Base-by-base conservation (phyloP, 2,888 invertebrate genomes). In the Drosophila nr. perissopoda region DNA sequence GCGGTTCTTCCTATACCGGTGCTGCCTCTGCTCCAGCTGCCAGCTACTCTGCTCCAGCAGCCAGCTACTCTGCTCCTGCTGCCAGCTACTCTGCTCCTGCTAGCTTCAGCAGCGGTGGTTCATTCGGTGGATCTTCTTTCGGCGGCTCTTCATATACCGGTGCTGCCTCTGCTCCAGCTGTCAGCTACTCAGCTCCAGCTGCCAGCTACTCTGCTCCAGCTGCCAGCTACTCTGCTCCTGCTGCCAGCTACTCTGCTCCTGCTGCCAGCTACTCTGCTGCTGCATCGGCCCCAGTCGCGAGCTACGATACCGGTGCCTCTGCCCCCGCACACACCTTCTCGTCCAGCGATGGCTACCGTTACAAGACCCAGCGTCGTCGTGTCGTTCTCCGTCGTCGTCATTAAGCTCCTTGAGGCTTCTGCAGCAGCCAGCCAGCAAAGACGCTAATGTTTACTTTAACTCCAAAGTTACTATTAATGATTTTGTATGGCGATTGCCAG, bases 301-400 rank as follows among this genome's bases (percentile, higher is more conserved):
- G 64, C 45, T 84, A 76, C 73, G 52, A 76, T 21, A 56, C 78
- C 67, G 64, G 68, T 61, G 80, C 79, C 61, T 73, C 81, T 16
- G 69, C 73, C 63, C 69, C 82, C 21, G 90, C 76, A 25, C 92
- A 92, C 78, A 84, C 78, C 72, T 91, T 74, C 82, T 91, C 92
- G 7, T 70, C 91, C 63, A 71, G 54, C 61, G 93, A 92, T 69
- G 92, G 92, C 40, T 93, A 92, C 84, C 91, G 89, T 58, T 92
- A 93, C 85, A 92, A 85, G 83, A 92, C 91, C 76, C 82, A 88
- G 11, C 89, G 81, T 72, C 91, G 89, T 56, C 90, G 90, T 77
- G 91, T 86, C 76, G 57, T 85, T 77, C 87, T 86, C 65, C 92
- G 92, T 70, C 90, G 82, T 63, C 88, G 90, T 66, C 77, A 74